phyloP scores from a whole-genome alignment of 53 echinoderm and acorn worm species.

The Hippasteria phrygiana region DNA sequence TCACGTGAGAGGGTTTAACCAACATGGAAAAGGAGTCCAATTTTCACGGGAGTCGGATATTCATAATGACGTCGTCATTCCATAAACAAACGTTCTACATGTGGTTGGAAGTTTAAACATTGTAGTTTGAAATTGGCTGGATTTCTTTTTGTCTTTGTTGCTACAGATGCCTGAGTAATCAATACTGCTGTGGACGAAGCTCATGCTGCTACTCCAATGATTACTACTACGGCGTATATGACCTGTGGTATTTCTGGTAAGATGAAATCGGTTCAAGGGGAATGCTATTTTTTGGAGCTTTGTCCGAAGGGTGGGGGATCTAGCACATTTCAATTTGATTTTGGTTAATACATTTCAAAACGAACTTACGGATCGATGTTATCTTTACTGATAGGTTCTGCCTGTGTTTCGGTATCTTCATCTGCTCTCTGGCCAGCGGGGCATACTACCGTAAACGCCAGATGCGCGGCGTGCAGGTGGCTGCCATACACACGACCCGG shows the following conservation, averaged over 20 bases:
- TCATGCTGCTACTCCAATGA: slow-evolving; percentile 45
- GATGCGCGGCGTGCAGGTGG: slow-evolving; percentile 16
- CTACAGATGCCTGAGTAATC: slow-evolving; percentile 38
- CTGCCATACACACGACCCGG: neutral
- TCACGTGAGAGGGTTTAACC: too few species aligned
- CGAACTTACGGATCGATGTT: neutral
- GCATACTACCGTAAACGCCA: slow-evolving; percentile 70
- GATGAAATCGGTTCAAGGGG: neutral
- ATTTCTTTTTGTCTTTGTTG: neutral
- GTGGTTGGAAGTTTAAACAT: neutral
- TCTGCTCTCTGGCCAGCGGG: slow-evolving; percentile 66
- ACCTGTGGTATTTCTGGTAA: slow-evolving; percentile 74
- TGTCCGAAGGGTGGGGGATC: too few species aligned
- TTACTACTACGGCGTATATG: slow-evolving; percentile 43
- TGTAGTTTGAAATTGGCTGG: neutral
- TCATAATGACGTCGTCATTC: neutral
- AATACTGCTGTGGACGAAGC: slow-evolving; percentile 55
- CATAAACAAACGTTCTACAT: neutral
- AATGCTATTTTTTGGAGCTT: too few species aligned
- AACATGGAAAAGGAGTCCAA: too few species aligned
- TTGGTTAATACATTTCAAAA: too few species aligned
- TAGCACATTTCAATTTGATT: too few species aligned
- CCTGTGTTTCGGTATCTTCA: slow-evolving; percentile 63
- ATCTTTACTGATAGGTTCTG: slow-evolving; percentile 48
- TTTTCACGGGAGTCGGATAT: too few species aligned